Percentiles rank a stretch among this genome's conserved stretches.
Conservation (phyloP, 2,113 vertebrate species). For the Trichechus manatus region DNA sequence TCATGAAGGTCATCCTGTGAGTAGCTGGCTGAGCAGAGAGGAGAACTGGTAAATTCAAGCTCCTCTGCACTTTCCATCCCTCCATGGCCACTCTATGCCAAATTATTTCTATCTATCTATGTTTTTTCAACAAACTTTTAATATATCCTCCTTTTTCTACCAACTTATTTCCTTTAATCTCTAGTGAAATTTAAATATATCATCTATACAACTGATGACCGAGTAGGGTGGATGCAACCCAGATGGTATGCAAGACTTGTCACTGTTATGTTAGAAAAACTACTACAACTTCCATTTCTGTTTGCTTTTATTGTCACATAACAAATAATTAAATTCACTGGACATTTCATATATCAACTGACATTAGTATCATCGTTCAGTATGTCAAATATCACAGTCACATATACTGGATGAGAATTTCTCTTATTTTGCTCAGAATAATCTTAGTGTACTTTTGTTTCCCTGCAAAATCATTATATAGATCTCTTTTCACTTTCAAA, state of each 20-base stretch:
- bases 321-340: neutral
- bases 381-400: neutral
- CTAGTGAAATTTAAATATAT: neutral
- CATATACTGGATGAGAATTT: neutral
- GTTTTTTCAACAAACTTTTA: neutral
- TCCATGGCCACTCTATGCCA: neutral
- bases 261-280: neutral
- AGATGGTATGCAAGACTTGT: neutral
- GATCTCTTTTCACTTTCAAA: neutral
- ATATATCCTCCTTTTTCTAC: neutral
- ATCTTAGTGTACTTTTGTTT: neutral
- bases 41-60: neutral
- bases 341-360: neutral
- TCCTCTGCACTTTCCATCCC: neutral
- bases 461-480: neutral
- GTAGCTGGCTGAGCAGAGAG: neutral
- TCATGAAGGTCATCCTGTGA: neutral
- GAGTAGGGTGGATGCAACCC: neutral
- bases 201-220: neutral
- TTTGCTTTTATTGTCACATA: neutral
- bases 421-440: constrained; percentile 10
- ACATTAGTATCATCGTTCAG: neutral
- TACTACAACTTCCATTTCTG: neutral
- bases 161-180: neutral
- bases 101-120: neutral